Evolutionary conservation across 37 sponge, comb jelly and placozoan species (phyloP), one percentile per base, ranked within the genome.

Genomic region (Crambe crambe): DNA sequence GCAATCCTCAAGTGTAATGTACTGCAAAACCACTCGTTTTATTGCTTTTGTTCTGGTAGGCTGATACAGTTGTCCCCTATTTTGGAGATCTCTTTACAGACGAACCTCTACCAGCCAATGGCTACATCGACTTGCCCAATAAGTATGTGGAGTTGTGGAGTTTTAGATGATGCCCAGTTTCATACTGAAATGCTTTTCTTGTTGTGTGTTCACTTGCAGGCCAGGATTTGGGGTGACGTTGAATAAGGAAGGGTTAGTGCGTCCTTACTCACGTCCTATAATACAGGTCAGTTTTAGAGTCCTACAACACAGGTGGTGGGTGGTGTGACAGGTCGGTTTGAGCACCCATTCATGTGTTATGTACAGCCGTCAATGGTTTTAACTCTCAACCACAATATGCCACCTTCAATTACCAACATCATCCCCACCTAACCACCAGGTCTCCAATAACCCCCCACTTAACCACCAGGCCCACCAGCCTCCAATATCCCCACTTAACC

Each of bases 151-250:
- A 23, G 25, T 61, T 61, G 6, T 61, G 30, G 51, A 47, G 6
- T 6, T 6, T 15, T 47, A 12, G 51, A 47, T 47, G 51, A 47
- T 47, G 51, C 10, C 51, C 12, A 12, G 51, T 47, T 47, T 47
- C 51, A 47, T 47, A 47, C 51, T 15, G 6, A 12, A 47, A 6
- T 47, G 12, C 10, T 47, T 47, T 6, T 12, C 51, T 15, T 47
- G 51, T 6, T 47, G 51, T 12, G 18, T 25, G 3, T 42, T 84
- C 37, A 22, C n/a, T 26, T 78, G 51, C 30, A 94, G 86, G 68
- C 82, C 91, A 66, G 95, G 95, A 30, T 94, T 94, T 87, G 95
- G 95, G 23, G 91, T 94, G 32, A 94, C 95, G 3, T 83, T 94
- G 40, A 77, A 81, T 58, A 83, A 38, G 34, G 70, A 66, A 10